A percentile compares a stretch with the other conserved stretches of the same genome.
Evolutionary conservation across 2,797 vertebrate genomes (phyloP).

Genomic region (Antrozous pallidus): DNA sequence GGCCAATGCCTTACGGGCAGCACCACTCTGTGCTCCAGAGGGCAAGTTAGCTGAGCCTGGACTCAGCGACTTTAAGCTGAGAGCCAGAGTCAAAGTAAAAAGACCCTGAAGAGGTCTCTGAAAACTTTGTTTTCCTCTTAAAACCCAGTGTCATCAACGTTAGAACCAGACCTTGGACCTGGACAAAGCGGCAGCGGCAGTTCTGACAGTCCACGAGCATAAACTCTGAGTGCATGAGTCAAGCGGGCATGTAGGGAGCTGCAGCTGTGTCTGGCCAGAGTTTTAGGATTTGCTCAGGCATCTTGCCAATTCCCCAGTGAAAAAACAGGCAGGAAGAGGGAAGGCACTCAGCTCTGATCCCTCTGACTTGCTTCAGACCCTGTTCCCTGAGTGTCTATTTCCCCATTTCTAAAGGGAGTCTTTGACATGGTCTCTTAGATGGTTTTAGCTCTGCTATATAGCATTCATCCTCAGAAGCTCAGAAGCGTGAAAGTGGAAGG

Average conservation of each 20-base stretch:
- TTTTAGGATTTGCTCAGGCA: neutral
- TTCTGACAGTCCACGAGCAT: rapidly evolving
- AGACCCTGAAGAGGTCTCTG: neutral
- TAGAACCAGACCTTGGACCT: rapidly evolving
- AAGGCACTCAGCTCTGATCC: neutral
- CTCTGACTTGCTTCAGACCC: neutral
- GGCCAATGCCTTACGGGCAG: neutral
- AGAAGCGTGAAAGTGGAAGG: rapidly evolving
- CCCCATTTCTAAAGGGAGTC: neutral
- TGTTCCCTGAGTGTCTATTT: neutral
- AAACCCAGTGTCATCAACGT: neutral
- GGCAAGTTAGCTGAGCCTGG: neutral
- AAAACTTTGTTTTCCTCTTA: neutral
- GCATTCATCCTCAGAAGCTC: neutral
- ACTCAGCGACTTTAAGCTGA: neutral
- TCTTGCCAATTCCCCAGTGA: neutral
- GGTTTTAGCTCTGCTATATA: neutral
- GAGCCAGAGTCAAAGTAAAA: neutral
- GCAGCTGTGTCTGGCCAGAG: neutral
- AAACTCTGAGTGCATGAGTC: neutral
- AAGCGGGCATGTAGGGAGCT: neutral
- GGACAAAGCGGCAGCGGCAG: rapidly evolving
- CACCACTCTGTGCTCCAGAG: rapidly evolving
- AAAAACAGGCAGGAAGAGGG: neutral
- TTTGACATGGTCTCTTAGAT: rapidly evolving